A percentile compares a stretch with the other conserved stretches of the same genome.
Conservation (phyloP, 2,113 vertebrate genomes). For the Brachypteracias leptosomus region DNA sequence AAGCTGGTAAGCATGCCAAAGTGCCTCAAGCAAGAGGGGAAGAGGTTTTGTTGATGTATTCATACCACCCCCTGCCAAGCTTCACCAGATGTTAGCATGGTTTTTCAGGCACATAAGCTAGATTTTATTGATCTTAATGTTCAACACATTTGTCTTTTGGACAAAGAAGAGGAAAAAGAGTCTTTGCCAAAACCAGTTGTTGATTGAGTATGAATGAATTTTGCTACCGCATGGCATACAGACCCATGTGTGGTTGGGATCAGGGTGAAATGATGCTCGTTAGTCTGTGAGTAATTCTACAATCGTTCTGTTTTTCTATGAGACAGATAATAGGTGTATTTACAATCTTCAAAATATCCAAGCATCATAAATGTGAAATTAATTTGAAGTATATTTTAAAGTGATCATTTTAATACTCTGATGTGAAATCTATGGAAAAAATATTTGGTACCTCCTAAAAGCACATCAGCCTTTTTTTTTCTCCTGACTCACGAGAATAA, state of each 20-base stretch:
- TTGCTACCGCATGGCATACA: background rate
- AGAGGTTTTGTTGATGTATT: background rate
- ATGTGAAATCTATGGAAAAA: background rate
- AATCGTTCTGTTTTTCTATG: background rate
- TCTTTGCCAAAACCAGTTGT: background rate
- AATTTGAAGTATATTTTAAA: background rate
- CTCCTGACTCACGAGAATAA: background rate
- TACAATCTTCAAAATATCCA: background rate
- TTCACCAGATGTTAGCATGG: background rate
- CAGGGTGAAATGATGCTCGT: background rate
- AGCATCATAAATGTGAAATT: background rate
- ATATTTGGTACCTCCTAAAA: background rate
- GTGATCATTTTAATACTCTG: background rate
- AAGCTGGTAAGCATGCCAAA: conserved; percentile 86
- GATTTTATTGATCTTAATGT: background rate
- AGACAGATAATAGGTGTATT: background rate
- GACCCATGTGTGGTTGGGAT: background rate
- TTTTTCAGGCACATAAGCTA: background rate
- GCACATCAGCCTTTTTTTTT: background rate
- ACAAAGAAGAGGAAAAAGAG: background rate
- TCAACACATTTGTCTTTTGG: background rate
- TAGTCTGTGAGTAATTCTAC: background rate
- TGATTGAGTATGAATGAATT: background rate
- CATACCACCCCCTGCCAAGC: background rate
- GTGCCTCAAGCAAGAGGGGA: background rate